phyloP scores from a whole-genome alignment of 2,888 invertebrate genomes.

The Mylabris sibirica region DNA sequence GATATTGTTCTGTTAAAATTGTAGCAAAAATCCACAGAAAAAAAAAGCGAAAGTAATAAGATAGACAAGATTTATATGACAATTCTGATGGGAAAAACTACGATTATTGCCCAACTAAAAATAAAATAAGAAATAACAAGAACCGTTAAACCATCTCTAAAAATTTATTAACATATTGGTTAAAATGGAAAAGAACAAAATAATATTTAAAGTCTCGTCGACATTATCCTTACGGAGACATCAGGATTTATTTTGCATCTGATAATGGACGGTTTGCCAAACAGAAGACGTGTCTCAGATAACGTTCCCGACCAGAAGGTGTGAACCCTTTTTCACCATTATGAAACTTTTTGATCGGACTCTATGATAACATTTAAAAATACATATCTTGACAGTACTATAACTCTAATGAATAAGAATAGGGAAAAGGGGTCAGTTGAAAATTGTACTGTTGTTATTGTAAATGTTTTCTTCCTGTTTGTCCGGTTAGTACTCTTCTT shows the following conservation, averaged over 20 bases:
- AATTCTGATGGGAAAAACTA: slow-evolving; percentile 11
- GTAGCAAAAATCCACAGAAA: neutral
- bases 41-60: neutral
- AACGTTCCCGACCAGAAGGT: slow-evolving; percentile 24
- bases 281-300: slow-evolving; percentile 13
- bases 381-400: slow-evolving; percentile 12
- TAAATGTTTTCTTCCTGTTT: slow-evolving; percentile 14
- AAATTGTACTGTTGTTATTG: neutral
- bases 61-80: slow-evolving; percentile 12
- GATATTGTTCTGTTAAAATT: slow-evolving; percentile 4
- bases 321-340: slow-evolving; percentile 31
- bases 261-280: slow-evolving; percentile 14
- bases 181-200: neutral
- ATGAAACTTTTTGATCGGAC: slow-evolving; percentile 25
- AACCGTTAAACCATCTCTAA: neutral
- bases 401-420: slow-evolving; percentile 12
- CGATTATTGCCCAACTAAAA: neutral
- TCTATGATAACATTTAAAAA: slow-evolving; percentile 25
- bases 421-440: neutral
- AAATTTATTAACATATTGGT: slow-evolving; percentile 10
- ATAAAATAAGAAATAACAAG: neutral
- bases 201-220: slow-evolving; percentile 9
- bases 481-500: neutral
- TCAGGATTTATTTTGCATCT: slow-evolving; percentile 14
- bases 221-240: slow-evolving; percentile 13